These are phyloP conservation scores for Macquaria ambigua DNA, from an alignment of 2,113 vertebrate species.

Conservation along the genomic window DNA sequence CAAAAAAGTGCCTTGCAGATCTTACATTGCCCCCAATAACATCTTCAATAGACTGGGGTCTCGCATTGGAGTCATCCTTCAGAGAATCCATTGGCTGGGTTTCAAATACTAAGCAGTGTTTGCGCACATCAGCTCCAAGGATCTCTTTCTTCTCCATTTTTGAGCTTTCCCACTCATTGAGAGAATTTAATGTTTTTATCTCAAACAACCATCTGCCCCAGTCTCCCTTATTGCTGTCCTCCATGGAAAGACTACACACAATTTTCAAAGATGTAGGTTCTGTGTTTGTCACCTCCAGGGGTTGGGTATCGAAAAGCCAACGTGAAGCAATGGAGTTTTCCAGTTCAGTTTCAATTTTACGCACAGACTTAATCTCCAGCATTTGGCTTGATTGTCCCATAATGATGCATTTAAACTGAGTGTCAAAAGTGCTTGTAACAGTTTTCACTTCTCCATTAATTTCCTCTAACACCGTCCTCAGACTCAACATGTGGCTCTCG, in stretches of 20 bases:
- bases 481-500: constrained; percentile 86
- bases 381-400: constrained; percentile 88
- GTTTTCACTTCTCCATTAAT: constrained; percentile 88
- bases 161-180: constrained; percentile 83
- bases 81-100: constrained; percentile 88
- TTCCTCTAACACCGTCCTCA: constrained; percentile 90
- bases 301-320: constrained; percentile 89
- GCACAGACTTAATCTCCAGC: constrained; percentile 88
- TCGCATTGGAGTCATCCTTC: constrained; percentile 84
- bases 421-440: constrained; percentile 89
- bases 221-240: constrained; percentile 85
- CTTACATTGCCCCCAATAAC: constrained; percentile 91
- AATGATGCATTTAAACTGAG: constrained; percentile 88
- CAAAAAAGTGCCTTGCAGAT: constrained; percentile 89
- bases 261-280: constrained; percentile 85
- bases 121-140: constrained; percentile 88
- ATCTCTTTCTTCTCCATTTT: constrained; percentile 84
- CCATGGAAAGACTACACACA: constrained; percentile 87
- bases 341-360: constrained; percentile 88
- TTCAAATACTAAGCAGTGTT: constrained; percentile 91
- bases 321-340: constrained; percentile 87
- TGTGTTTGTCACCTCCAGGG: constrained; percentile 85
- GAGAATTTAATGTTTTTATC: constrained; percentile 87
- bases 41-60: constrained; percentile 77
- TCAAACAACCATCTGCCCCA: constrained; percentile 91